Conservation (phyloP, 1,140 invertebrate species). For the Euwallacea fornicatus region DNA sequence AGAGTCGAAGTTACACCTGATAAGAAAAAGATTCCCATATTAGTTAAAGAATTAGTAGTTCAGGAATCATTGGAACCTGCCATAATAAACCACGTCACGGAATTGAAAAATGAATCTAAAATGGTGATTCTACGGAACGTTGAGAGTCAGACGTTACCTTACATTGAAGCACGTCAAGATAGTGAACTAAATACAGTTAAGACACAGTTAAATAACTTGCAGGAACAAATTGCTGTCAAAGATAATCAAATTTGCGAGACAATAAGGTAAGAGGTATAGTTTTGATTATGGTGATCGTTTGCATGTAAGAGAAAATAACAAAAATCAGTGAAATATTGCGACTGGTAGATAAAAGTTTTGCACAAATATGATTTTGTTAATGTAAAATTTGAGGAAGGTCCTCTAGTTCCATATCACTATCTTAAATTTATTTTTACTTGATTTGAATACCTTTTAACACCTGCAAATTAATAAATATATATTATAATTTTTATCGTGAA, state of each 20-base stretch:
- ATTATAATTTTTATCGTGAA: not conserved
- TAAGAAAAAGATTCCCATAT: constrained; percentile 7
- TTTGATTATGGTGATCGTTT: too few relatives aligned
- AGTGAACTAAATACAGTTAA: constrained; percentile 45
- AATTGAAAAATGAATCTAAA: constrained; percentile 6
- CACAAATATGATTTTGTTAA: too few relatives aligned
- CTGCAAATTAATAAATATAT: too few relatives aligned
- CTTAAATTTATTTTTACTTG: too few relatives aligned
- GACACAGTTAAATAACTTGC: constrained; percentile 40
- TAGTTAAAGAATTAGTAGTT: constrained; percentile 11
- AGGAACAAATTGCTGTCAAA: constrained; percentile 50
- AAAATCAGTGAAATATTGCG: too few relatives aligned
- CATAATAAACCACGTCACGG: not conserved
- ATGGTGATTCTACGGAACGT: constrained; percentile 22
- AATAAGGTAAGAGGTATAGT: constrained; percentile 3
- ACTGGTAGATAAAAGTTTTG: too few relatives aligned
- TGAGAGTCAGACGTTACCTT: constrained; percentile 20
- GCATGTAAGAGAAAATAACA: too few relatives aligned
- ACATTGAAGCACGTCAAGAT: constrained; percentile 42
- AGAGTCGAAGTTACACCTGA: not conserved
- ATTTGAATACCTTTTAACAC: too few relatives aligned
- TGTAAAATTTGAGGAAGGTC: too few relatives aligned
- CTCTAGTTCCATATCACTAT: too few relatives aligned
- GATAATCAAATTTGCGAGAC: constrained; percentile 44
- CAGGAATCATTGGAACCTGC: constrained; percentile 26